A percentile compares a stretch with the other conserved stretches of the same genome.
Conservation (phyloP, 2,888 invertebrate species). For the Tetragnatha montana region DNA sequence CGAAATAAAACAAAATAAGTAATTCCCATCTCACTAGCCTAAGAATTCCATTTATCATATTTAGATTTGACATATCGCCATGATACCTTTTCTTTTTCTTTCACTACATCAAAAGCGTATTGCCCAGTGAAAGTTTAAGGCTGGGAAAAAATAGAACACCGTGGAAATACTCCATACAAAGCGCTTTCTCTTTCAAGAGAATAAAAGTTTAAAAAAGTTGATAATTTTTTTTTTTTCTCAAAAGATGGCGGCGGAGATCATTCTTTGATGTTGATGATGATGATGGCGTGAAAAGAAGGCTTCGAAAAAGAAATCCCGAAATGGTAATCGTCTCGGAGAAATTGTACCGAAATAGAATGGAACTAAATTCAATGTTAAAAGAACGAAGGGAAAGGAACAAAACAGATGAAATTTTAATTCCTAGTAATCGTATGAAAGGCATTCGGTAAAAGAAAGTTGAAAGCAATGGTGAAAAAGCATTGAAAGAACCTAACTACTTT, state of each 20-base stretch:
- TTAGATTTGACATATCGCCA: background rate
- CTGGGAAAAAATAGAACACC: background rate
- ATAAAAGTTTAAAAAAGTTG: background rate
- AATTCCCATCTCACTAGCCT: background rate
- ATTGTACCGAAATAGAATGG: constrained; percentile 36
- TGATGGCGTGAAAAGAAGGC: background rate
- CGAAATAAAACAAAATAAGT: background rate
- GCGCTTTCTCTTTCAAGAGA: background rate
- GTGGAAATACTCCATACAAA: background rate
- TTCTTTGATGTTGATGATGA: constrained; percentile 1
- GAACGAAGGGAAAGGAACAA: background rate
- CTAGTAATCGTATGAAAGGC: constrained; percentile 21
- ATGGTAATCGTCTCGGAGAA: constrained; percentile 35
- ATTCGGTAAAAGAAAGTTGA: constrained; percentile 1
- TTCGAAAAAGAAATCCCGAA: constrained; percentile 4
- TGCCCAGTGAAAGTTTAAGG: background rate
- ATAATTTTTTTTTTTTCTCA: background rate
- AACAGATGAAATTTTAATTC: constrained; percentile 34
- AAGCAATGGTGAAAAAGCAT: background rate
- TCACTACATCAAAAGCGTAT: background rate
- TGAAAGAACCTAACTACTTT: background rate
- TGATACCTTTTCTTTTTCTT: background rate
- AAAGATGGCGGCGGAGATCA: background rate
- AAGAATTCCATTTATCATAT: background rate
- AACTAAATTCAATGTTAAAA: constrained; percentile 4